Evolutionary conservation across 2,113 vertebrate species (phyloP).

Genomic region (Pristiophorus japonicus): DNA sequence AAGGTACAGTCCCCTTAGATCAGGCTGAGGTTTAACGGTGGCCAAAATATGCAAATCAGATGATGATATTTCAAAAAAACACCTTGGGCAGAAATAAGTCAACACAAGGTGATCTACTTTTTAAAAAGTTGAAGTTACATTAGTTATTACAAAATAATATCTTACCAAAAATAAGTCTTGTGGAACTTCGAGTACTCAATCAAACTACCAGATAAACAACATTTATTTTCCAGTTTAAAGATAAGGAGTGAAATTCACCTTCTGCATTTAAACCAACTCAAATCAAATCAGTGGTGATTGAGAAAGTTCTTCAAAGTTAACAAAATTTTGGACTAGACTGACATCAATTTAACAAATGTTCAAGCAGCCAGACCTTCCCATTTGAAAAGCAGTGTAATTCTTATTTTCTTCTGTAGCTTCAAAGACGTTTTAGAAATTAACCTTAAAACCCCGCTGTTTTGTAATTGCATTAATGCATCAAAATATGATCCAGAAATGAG

Average conservation of each 20-base stretch:
- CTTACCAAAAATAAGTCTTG: neutral
- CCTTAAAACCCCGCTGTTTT: too few species aligned
- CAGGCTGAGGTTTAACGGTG: neutral
- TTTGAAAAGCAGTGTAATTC: neutral
- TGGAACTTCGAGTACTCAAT: neutral
- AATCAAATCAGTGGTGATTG: too few species aligned
- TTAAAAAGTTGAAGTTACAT: neutral
- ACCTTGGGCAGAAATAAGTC: neutral
- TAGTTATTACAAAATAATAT: neutral
- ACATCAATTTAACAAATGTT: neutral
- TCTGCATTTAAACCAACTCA: neutral
- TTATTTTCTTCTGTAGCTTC: neutral
- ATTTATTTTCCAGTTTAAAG: neutral
- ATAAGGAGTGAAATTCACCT: neutral
- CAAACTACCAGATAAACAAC: neutral
- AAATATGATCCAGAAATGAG: neutral
- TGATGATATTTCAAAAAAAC: neutral
- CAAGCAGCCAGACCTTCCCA: neutral
- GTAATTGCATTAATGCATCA: neutral
- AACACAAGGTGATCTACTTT: neutral
- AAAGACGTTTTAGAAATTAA: neutral
- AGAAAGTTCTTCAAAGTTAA: neutral
- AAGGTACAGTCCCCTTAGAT: neutral
- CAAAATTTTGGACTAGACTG: neutral
- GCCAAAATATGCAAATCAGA: neutral